These are phyloP conservation scores for Cyclura pinguis DNA, from an alignment of 2,797 vertebrate genomes.

Conservation along the genomic window DNA sequence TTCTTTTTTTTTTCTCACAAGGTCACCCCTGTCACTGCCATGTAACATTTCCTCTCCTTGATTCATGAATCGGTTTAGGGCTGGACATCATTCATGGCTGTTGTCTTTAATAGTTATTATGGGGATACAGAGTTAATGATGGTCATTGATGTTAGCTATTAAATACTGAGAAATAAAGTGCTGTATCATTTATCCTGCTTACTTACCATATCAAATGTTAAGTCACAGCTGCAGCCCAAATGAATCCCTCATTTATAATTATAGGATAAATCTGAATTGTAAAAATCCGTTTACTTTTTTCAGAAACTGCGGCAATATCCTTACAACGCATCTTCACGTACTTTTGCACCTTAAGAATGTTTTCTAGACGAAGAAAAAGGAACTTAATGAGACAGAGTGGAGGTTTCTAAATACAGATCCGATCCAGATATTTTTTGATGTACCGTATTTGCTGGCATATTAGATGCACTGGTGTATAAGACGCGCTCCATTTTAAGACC, in stretches of 20 bases:
- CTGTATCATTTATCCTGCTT: neutral
- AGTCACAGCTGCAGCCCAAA: conserved; percentile 23
- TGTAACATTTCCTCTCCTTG: no score
- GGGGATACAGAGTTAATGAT: neutral
- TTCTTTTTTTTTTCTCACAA: neutral
- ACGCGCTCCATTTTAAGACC: no score
- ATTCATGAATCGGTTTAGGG: neutral
- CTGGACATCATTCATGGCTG: neutral
- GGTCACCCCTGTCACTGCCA: neutral
- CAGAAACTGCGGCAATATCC: neutral
- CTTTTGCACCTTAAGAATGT: conserved; percentile 28
- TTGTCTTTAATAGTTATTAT: neutral
- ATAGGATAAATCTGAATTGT: conserved; percentile 48
- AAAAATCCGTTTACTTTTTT: conserved; percentile 46
- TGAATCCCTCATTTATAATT: neutral
- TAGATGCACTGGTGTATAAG: no score
- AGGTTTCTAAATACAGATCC: neutral
- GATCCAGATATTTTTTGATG: neutral
- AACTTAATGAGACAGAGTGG: neutral
- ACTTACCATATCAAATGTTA: neutral
- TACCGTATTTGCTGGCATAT: no score
- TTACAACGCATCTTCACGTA: conserved; percentile 10
- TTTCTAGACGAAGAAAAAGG: neutral
- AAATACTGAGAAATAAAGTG: conserved; percentile 6
- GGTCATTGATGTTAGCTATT: neutral